Evolutionary conservation across 2,113 vertebrate genomes (phyloP).

Genomic region (Clarias batrachus): DNA sequence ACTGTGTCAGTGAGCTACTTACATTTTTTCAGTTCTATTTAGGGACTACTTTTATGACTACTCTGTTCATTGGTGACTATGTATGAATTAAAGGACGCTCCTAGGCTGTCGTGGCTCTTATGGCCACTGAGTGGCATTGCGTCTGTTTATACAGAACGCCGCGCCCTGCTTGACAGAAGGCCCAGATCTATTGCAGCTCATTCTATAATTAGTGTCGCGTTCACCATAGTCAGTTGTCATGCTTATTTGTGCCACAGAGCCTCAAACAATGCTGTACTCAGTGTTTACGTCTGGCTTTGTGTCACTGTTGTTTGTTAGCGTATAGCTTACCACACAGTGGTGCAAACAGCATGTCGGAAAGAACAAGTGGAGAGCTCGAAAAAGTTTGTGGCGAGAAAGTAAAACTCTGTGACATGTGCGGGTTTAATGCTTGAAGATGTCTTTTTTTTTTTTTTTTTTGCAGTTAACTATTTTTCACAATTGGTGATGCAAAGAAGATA

Average conservation of each 20-base stretch:
- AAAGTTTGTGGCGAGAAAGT: not conserved
- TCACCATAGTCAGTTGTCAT: conserved; percentile 26
- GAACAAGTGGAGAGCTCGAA: not conserved
- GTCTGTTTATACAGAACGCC: conserved; percentile 36
- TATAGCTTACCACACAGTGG: not conserved
- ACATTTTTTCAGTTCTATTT: not conserved
- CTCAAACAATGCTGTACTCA: not conserved
- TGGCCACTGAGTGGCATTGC: conserved; percentile 20
- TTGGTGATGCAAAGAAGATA: too few relatives aligned
- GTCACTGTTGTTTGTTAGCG: not conserved
- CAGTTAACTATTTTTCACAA: too few relatives aligned
- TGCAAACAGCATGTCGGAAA: not conserved
- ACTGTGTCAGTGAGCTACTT: not conserved
- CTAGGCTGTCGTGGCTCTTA: not conserved
- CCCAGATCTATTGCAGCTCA: conserved; percentile 29
- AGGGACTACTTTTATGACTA: not conserved
- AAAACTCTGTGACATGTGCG: not conserved
- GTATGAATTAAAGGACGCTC: conserved; percentile 4
- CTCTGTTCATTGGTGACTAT: not conserved
- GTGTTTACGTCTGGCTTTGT: conserved; percentile 5
- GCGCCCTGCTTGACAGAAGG: not conserved
- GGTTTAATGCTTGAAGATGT: not conserved
- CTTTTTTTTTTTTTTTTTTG: not conserved
- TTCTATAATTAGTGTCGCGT: conserved; percentile 42
- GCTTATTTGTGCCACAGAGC: conserved; percentile 17